Conservation (phyloP, 2,888 invertebrate genomes). For the Campoplex capitator region DNA sequence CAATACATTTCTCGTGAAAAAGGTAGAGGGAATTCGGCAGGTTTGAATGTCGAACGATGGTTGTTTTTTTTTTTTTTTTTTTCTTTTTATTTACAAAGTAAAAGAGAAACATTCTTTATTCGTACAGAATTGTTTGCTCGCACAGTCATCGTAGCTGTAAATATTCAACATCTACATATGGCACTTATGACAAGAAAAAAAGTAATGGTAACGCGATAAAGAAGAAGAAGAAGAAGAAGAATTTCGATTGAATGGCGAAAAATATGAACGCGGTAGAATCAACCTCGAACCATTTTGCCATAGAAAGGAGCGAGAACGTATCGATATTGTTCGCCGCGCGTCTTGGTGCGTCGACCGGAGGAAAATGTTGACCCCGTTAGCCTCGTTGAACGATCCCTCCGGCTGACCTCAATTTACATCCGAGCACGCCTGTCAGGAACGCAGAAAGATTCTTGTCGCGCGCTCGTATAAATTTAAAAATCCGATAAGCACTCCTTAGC, state of each 20-base stretch:
- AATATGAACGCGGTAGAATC: neutral
- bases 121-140: constrained; percentile 66
- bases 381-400: constrained; percentile 76
- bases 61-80: constrained; percentile 10
- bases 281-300: too few species aligned
- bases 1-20: neutral
- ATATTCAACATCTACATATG: constrained; percentile 74
- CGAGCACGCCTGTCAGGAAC: constrained; percentile 51
- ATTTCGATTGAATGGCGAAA: neutral
- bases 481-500: constrained; percentile 59
- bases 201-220: constrained; percentile 22
- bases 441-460: constrained; percentile 73
- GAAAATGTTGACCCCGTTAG: constrained; percentile 75
- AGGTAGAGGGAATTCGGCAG: neutral
- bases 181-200: constrained; percentile 73
- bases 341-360: neutral
- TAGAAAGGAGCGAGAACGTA: neutral
- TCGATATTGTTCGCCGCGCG: neutral
- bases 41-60: neutral
- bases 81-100: constrained; percentile 54
- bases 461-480: constrained; percentile 77
- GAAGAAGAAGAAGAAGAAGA: neutral
- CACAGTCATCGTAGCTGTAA: constrained; percentile 66
- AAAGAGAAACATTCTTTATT: constrained; percentile 66
- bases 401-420: constrained; percentile 77